Evolutionary conservation across 2,888 invertebrate genomes (phyloP).

Genomic region (Cephus runcator): DNA sequence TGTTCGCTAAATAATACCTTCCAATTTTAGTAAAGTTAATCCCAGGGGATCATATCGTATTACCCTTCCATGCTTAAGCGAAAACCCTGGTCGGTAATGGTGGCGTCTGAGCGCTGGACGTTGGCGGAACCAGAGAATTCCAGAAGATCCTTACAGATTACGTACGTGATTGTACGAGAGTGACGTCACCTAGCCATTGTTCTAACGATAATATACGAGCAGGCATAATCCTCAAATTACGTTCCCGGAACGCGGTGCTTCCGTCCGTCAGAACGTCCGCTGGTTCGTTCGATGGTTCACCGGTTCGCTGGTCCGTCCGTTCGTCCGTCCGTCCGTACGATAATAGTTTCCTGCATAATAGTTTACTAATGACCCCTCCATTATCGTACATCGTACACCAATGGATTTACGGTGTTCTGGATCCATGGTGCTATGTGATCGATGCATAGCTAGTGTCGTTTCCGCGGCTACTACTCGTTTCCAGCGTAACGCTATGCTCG

Average conservation of each 20-base stretch:
- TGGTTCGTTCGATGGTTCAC: conserved; percentile 28
- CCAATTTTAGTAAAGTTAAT: conserved; percentile 39
- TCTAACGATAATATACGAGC: conserved; percentile 52
- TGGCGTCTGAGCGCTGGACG: conserved; percentile 7
- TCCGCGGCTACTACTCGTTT: background rate
- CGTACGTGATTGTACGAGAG: conserved; percentile 50
- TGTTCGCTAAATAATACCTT: conserved; percentile 31
- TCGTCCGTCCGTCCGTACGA: conserved; percentile 11
- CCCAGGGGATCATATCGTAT: conserved; percentile 38
- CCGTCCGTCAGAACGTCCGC: conserved; percentile 30
- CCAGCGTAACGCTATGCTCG: background rate
- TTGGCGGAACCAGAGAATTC: conserved; percentile 32
- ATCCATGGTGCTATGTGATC: background rate
- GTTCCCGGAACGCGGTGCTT: conserved; percentile 43
- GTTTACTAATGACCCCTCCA: conserved; percentile 44
- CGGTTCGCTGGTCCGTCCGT: conserved; percentile 16
- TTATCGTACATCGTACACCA: conserved; percentile 17
- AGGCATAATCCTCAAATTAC: conserved; percentile 56
- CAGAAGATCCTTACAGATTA: conserved; percentile 52
- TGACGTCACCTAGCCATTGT: conserved; percentile 49
- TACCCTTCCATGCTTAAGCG: conserved; percentile 29
- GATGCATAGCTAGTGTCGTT: background rate
- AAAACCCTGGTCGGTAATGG: background rate
- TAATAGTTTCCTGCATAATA: conserved; percentile 52
- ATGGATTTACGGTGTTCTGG: conserved; percentile 5